phyloP scores from a whole-genome alignment of 2,113 vertebrate genomes.

The Labeo catla region DNA sequence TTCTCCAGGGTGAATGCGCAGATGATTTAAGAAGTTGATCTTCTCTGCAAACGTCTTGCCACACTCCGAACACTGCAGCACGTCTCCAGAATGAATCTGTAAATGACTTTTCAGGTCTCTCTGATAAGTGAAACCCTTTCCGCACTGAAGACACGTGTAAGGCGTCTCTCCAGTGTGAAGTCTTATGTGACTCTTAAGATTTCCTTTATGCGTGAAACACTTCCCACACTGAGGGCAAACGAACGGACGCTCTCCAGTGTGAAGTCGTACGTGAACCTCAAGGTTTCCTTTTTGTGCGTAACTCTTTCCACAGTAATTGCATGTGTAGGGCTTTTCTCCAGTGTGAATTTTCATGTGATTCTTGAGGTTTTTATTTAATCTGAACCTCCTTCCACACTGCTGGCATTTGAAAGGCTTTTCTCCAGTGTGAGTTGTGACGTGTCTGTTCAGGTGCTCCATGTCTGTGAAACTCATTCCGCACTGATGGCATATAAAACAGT shows the following conservation, averaged over 20 bases:
- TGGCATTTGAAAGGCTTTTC: not conserved
- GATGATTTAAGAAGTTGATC: not conserved
- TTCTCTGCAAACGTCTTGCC: not conserved
- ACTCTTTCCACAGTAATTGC: not conserved
- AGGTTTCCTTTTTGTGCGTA: not conserved
- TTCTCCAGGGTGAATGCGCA: not conserved
- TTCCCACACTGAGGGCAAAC: conserved; percentile 18
- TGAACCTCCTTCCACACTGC: not conserved
- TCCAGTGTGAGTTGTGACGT: not conserved
- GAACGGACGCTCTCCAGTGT: conserved; percentile 25
- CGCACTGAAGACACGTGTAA: not conserved
- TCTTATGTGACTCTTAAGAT: not conserved
- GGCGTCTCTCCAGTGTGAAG: conserved; percentile 9
- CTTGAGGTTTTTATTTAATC: not conserved
- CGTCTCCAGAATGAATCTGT: not conserved
- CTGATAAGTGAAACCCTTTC: not conserved
- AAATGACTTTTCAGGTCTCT: not conserved
- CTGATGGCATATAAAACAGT: not conserved
- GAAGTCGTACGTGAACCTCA: not conserved
- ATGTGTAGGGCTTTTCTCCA: not conserved
- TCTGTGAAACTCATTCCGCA: not conserved
- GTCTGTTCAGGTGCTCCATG: not conserved
- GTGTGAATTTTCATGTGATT: conserved; percentile 21
- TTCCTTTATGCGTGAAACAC: not conserved
- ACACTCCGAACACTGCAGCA: not conserved